These are phyloP conservation scores for Reticulitermes lucifugus DNA, from an alignment of 2,888 invertebrate species.

Conservation along the genomic window DNA sequence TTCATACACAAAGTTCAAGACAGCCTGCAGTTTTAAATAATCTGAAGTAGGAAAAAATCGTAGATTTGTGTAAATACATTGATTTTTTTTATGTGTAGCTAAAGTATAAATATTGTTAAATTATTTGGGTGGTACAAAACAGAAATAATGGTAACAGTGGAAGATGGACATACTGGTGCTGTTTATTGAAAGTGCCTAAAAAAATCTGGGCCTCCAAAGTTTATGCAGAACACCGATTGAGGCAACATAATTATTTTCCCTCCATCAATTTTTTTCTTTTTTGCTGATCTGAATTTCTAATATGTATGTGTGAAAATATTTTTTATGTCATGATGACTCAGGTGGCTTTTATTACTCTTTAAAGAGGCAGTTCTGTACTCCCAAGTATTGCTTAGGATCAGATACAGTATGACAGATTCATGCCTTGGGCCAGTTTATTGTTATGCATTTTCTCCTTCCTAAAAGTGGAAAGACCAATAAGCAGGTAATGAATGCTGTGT, in stretches of 20 bases:
- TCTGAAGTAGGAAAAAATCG: no score
- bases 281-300: not conserved
- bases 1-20: no score
- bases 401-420: no score
- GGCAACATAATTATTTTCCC: no score
- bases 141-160: not conserved
- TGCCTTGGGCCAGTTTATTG: no score
- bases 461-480: no score
- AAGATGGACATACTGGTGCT: not conserved
- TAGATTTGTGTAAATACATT: not conserved
- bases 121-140: not conserved
- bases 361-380: no score
- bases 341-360: not conserved
- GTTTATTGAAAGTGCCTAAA: not conserved
- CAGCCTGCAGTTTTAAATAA: no score
- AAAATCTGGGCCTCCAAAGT: not conserved
- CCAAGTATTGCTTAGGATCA: no score
- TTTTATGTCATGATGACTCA: not conserved
- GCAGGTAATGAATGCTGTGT: no score
- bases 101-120: not conserved
- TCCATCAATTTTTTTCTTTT: no score
- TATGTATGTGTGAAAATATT: slow-evolving; percentile 2
- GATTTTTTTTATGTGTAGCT: not conserved
- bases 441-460: no score
- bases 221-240: not conserved